phyloP scores from a whole-genome alignment of 2,113 vertebrate genomes.

The Cygnus buccinator region DNA sequence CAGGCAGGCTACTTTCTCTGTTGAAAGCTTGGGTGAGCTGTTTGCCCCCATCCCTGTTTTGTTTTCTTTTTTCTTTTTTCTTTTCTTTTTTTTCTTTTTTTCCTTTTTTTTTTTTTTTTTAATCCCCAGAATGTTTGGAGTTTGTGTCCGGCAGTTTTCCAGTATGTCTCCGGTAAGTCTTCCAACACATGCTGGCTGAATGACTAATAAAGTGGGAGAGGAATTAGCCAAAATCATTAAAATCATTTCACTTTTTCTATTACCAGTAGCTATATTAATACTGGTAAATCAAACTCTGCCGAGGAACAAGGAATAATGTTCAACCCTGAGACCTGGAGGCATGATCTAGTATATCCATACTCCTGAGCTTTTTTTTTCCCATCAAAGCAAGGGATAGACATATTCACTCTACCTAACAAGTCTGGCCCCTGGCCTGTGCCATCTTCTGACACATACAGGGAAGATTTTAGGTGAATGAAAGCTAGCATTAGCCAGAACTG shows the following conservation, averaged over 20 bases:
- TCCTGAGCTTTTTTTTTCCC: not conserved
- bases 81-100: no score
- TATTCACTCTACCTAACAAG: not conserved
- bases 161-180: not conserved
- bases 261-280: not conserved
- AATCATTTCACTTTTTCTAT: not conserved
- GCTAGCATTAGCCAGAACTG: not conserved
- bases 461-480: not conserved
- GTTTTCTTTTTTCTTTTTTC: no score
- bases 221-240: not conserved
- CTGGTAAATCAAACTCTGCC: not conserved
- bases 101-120: no score
- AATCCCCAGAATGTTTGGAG: not conserved
- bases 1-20: not conserved
- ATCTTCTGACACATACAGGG: not conserved
- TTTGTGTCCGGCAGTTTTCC: not conserved
- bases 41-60: not conserved
- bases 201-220: not conserved
- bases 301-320: not conserved
- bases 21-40: not conserved
- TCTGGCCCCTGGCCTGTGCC: not conserved
- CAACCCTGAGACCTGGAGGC: not conserved
- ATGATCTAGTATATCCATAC: not conserved
- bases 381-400: not conserved
- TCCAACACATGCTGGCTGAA: not conserved